Evolutionary conservation across 1,140 invertebrate genomes (phyloP).

Genomic region (Formica exsecta): DNA sequence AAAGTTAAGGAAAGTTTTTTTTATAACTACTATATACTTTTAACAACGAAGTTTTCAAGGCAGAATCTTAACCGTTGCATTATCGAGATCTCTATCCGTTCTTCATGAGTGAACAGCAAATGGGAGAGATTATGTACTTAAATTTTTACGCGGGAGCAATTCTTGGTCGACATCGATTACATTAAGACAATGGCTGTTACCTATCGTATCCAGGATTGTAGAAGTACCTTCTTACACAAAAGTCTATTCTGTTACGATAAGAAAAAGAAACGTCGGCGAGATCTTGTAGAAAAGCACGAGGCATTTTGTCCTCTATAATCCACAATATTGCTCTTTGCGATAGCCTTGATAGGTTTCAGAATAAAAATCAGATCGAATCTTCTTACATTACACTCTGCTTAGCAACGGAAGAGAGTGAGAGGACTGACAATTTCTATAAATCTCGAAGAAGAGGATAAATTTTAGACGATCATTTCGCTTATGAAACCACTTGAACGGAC

Average conservation of each 20-base stretch:
- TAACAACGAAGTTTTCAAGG: neutral
- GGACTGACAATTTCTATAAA: slow-evolving; percentile 25
- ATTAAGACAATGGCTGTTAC: slow-evolving; percentile 11
- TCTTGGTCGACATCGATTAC: slow-evolving; percentile 16
- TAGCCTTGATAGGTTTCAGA: slow-evolving; percentile 25
- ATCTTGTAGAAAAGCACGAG: neutral
- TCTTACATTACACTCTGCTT: neutral
- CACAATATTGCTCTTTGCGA: slow-evolving; percentile 1
- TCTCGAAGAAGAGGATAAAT: slow-evolving; percentile 32
- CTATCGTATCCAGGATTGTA: neutral
- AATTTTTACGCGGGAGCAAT: slow-evolving; percentile 8
- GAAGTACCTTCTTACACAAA: neutral
- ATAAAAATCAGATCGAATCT: slow-evolving; percentile 48
- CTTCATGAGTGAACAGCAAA: neutral
- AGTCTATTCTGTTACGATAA: neutral
- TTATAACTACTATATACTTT: neutral
- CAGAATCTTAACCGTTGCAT: neutral
- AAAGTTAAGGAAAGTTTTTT: slow-evolving; percentile 1
- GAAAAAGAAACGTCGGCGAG: slow-evolving; percentile 17
- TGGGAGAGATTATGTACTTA: slow-evolving; percentile 27
- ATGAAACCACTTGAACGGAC: slow-evolving; percentile 40
- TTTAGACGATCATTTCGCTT: slow-evolving; percentile 9
- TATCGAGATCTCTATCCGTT: neutral
- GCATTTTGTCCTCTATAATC: slow-evolving; percentile 40
- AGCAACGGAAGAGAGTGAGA: neutral